Evolutionary conservation across 2,797 vertebrate genomes (phyloP).

Genomic region (Chiropotes sagulatus): DNA sequence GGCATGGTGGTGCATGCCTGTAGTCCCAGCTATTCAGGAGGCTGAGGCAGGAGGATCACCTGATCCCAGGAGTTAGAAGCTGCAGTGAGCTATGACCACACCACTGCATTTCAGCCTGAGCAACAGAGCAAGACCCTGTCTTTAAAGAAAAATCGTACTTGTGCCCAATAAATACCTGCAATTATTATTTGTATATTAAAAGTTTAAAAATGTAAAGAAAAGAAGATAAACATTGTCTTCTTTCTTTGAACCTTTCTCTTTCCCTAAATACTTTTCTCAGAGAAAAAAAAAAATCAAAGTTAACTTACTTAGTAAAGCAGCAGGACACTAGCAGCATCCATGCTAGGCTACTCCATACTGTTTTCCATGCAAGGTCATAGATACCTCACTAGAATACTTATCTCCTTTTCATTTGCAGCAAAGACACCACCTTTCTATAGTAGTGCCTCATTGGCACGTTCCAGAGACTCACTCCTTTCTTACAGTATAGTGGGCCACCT

Average conservation of each 20-base stretch:
- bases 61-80: not conserved
- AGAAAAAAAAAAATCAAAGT: slow-evolving; percentile 36
- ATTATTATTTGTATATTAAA: not conserved
- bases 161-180: not conserved
- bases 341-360: not conserved
- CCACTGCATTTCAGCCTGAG: not conserved
- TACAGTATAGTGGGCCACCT: not conserved
- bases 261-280: slow-evolving; percentile 12
- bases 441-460: not conserved
- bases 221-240: not conserved
- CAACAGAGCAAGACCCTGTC: not conserved
- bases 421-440: not conserved
- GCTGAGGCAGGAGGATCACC: not conserved
- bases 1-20: not conserved
- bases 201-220: not conserved
- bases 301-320: not conserved
- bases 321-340: not conserved
- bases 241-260: slow-evolving; percentile 43
- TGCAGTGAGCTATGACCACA: not conserved
- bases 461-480: not conserved
- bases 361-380: not conserved
- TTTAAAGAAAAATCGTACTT: not conserved
- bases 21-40: not conserved
- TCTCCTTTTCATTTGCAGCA: not conserved
- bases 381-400: not conserved